A percentile compares a stretch with the other conserved stretches of the same genome.
phyloP scores from a whole-genome alignment of 2,888 invertebrate genomes.

The Aradus depressus region DNA sequence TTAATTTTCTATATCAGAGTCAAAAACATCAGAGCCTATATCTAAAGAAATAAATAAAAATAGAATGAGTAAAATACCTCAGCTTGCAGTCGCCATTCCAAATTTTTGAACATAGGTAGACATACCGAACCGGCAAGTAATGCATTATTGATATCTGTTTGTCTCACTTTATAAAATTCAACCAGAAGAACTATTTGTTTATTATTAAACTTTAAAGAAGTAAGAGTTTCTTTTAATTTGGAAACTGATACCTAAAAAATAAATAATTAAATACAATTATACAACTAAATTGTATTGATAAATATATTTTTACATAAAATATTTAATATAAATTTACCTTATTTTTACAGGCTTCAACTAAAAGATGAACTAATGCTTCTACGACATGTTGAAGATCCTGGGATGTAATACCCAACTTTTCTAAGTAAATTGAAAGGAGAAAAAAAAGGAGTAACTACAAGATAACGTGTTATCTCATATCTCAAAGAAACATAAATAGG shows the following conservation, averaged over 20 bases:
- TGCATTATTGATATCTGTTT: slow-evolving; percentile 25
- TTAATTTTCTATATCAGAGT: background rate
- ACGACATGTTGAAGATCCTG: slow-evolving; percentile 51
- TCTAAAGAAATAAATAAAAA: background rate
- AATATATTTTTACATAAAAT: slow-evolving; percentile 1
- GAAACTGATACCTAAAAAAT: slow-evolving; percentile 39
- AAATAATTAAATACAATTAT: slow-evolving; percentile 6
- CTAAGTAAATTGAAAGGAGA: slow-evolving; percentile 35
- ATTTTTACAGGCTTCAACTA: slow-evolving; percentile 58
- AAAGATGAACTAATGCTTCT: slow-evolving; percentile 59
- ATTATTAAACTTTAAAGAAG: slow-evolving; percentile 30
- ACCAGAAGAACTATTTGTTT: slow-evolving; percentile 29
- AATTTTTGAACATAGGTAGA: slow-evolving; percentile 42
- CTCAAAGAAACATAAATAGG: background rate
- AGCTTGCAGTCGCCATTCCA: slow-evolving; percentile 57
- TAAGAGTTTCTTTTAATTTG: slow-evolving; percentile 31
- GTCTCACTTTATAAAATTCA: slow-evolving; percentile 29
- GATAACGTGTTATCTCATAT: background rate
- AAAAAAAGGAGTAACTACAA: background rate
- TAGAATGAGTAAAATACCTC: slow-evolving; percentile 37
- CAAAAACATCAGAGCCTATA: background rate
- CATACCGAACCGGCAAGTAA: slow-evolving; percentile 24
- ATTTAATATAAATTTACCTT: slow-evolving; percentile 42
- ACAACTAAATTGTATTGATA: background rate
- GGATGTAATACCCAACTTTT: slow-evolving; percentile 47